These are phyloP conservation scores for Carettochelys insculpta DNA, from an alignment of 2,113 vertebrate species.

Conservation along the genomic window DNA sequence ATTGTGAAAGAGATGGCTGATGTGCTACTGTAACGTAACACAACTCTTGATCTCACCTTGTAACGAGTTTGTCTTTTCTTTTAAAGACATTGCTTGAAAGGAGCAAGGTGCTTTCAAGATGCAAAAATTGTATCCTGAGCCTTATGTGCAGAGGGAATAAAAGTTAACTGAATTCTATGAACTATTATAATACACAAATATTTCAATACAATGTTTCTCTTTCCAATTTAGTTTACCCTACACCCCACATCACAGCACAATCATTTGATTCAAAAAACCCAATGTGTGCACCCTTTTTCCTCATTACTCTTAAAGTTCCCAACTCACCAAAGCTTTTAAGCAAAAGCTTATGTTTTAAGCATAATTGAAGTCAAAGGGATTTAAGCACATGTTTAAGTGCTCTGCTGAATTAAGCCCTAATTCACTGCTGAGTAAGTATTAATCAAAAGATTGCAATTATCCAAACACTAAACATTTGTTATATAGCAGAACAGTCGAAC, in stretches of 20 bases:
- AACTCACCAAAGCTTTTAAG: neutral
- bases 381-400: neutral
- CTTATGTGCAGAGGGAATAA: neutral
- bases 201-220: neutral
- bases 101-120: neutral
- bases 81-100: neutral
- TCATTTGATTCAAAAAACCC: accelerated
- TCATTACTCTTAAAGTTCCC: neutral
- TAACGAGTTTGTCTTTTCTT: neutral
- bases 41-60: neutral
- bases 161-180: neutral
- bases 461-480: neutral
- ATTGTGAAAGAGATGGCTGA: neutral
- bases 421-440: neutral
- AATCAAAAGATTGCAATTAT: neutral
- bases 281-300: neutral
- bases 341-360: neutral
- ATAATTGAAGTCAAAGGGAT: neutral
- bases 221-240: neutral
- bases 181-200: neutral
- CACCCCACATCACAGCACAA: neutral
- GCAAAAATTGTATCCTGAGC: neutral
- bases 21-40: neutral
- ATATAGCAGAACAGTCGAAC: neutral
- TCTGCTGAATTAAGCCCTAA: neutral